A percentile compares a stretch with the other conserved stretches of the same genome.
Evolutionary conservation across 2,113 vertebrate genomes (phyloP).

Genomic region (Odocoileus hemionus): DNA sequence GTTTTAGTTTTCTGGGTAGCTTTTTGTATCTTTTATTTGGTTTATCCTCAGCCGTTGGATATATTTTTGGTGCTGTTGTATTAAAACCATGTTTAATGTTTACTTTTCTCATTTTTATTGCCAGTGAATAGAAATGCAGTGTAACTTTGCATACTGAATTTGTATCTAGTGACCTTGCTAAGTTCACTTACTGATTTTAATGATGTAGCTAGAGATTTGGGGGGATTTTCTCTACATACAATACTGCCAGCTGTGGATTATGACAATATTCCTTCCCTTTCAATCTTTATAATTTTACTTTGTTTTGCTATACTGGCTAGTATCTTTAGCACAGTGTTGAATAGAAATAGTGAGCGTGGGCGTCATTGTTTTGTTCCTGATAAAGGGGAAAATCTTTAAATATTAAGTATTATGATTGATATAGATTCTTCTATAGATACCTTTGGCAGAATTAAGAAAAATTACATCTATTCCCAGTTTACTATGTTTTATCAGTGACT

Average conservation of each 20-base stretch:
- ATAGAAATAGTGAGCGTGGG: background rate
- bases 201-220: background rate
- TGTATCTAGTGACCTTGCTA: background rate
- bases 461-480: background rate
- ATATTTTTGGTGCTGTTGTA: background rate
- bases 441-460: background rate
- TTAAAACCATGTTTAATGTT: background rate
- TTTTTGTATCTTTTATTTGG: slow-evolving; percentile 13
- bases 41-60: background rate
- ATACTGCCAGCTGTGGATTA: background rate
- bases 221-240: background rate
- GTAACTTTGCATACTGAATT: background rate
- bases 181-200: background rate
- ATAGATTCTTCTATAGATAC: background rate
- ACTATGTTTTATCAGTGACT: background rate
- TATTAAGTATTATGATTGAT: background rate
- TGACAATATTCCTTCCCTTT: background rate
- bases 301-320: background rate
- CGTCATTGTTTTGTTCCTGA: background rate
- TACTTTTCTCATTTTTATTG: background rate
- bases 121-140: background rate
- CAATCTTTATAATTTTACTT: background rate
- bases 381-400: background rate
- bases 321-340: background rate
- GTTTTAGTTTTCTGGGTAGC: background rate